Evolutionary conservation across 2,888 invertebrate species (phyloP), one percentile per base, ranked within the genome.

Genomic region (Arrhopalites spinosus): DNA sequence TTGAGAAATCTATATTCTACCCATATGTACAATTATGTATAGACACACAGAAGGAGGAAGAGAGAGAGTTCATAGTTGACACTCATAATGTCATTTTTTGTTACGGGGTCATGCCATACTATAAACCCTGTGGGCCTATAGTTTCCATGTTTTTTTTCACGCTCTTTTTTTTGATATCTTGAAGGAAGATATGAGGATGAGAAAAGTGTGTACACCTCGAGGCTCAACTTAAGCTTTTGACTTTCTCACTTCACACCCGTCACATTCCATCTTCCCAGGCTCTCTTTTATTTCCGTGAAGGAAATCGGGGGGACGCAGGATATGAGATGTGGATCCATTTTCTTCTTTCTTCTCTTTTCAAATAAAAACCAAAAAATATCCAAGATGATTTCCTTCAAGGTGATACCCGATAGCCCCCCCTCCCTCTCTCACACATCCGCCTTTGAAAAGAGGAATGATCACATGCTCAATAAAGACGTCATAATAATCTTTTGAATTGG

Each of bases 251-350:
- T 68, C 68, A 47, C 50, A 27, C 68, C 68, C 68, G 68, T 68
- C 68, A 68, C 68, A 68, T 68, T 68, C 47, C 68, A 68, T 47
- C 68, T 68, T 25, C 23, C 50, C 68, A 23, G 45, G 25, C 43
- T 68, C 68, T 68, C 68, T 68, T 68, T 68, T 50, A 50, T 47
- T 68, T 68, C 50, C 50, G 47, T 43, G 17, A 27, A 47, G 68
- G 27, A 68, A 68, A 61, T 50, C 47, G 50, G 68, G 13, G 23
- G 36, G 11, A 7, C 36, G 36, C 68, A 68, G 68, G 50, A 68
- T 68, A 68, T 68, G 50, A 3, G 36, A 36, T 36, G 11, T 3
- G 5, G 36, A 68, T 68, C 68, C 50, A 47, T 50, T 68, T 25
- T 20, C 53, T 53, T 17, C 53, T 20, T 15, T 20, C 17, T 36